A percentile compares a stretch with the other conserved stretches of the same genome.
These are phyloP conservation scores for Vanessa cardui DNA, from an alignment of 2,888 invertebrate species.

Conservation along the genomic window DNA sequence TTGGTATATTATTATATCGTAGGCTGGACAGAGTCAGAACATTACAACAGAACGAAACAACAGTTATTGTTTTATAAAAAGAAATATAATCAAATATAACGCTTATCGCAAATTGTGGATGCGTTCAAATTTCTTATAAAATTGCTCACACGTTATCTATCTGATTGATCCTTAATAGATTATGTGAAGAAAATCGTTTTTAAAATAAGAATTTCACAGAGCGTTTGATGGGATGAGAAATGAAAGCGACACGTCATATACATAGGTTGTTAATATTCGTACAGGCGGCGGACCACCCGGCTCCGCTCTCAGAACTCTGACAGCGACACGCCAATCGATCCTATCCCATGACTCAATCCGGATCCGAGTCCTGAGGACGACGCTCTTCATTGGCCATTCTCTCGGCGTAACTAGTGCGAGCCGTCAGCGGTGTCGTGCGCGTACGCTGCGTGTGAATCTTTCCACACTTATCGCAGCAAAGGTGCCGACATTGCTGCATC, in stretches of 20 bases:
- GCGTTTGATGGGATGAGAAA: too few species aligned
- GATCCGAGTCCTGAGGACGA: conserved; percentile 15
- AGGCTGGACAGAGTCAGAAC: too few species aligned
- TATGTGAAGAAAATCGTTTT: too few species aligned
- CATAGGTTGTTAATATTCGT: conserved; percentile 10
- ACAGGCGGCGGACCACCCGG: conserved; percentile 23
- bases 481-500: conserved; percentile 9
- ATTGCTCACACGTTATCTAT: too few species aligned
- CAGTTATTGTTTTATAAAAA: too few species aligned
- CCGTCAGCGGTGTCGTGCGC: conserved; percentile 9
- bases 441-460: conserved; percentile 15
- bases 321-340: conserved; percentile 12
- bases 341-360: conserved; percentile 31
- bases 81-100: too few species aligned
- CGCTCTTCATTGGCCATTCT: conserved; percentile 19
- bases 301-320: conserved; percentile 10
- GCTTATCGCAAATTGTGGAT: too few species aligned
- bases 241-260: background rate
- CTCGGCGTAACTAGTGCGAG: conserved; percentile 17
- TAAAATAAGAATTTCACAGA: too few species aligned
- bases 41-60: too few species aligned
- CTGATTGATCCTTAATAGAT: too few species aligned
- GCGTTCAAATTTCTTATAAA: too few species aligned
- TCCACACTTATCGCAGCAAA: conserved; percentile 6
- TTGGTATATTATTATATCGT: too few species aligned